Evolutionary conservation across 2,797 vertebrate genomes (phyloP).

Genomic region (Pangasius mekongensis): DNA sequence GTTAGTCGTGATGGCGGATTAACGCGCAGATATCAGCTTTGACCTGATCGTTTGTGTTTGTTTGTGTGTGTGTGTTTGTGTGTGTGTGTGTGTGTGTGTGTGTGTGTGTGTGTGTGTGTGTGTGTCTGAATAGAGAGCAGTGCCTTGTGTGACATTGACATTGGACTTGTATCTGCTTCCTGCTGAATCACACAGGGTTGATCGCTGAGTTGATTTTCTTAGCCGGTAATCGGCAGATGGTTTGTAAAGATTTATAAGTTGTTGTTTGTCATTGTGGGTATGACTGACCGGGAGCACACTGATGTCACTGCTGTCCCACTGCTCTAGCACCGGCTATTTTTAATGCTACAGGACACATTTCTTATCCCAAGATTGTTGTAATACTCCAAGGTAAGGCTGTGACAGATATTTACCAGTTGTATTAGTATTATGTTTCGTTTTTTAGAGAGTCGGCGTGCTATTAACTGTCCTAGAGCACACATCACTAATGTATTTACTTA

Average conservation of each 20-base stretch:
- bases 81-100: no score
- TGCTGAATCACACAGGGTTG: neutral
- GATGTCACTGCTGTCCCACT: neutral
- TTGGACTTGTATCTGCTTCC: neutral
- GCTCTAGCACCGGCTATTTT: neutral
- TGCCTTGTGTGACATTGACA: constrained; percentile 13
- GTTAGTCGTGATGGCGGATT: neutral
- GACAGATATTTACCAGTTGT: neutral
- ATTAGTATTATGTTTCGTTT: neutral
- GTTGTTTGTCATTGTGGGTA: neutral
- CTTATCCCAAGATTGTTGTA: neutral
- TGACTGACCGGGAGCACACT: no score
- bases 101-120: neutral
- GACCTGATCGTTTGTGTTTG: neutral
- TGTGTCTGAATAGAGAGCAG: neutral
- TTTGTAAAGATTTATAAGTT: neutral
- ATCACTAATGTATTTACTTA: neutral
- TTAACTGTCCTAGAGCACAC: neutral
- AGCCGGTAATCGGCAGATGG: no score
- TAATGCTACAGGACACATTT: neutral
- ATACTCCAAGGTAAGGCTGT: neutral
- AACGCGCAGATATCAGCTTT: neutral
- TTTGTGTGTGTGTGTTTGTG: no score
- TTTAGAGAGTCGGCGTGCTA: neutral
- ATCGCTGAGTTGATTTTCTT: neutral